Evolutionary conservation across 2,113 vertebrate species (phyloP), one percentile per base, ranked within the genome.

Genomic region (Cottus gobio): DNA sequence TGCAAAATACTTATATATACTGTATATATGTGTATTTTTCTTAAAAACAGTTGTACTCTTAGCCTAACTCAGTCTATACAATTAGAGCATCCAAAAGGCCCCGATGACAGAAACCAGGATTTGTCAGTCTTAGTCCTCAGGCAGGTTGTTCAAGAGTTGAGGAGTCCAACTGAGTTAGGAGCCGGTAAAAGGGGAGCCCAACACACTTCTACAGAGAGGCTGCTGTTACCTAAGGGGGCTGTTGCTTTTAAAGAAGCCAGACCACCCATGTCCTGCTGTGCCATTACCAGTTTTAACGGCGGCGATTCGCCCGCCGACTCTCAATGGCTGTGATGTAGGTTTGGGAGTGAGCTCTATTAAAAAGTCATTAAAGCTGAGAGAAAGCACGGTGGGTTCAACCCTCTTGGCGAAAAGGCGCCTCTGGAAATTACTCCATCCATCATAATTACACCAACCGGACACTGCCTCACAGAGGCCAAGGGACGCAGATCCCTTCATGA

Each of bases 391-490:
- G 83, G 85, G 88, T 89, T 87, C 87, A 88, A 91, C 79, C 89
- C 91, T 89, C 85, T 87, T 85, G 90, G 90, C 89, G 37, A 93
- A 93, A 92, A 92, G 90, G 88, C 85, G 85, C 91, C 89, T 84
- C 71, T 89, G 87, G 89, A 95, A 95, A 95, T 95, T 91, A 93
- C 92, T 88, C 92, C 89, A 95, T 95, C 95, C 91, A 92, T 95
- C 93, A 95, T 94, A 94, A 95, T 95, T 95, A 95, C 88, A 93
- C 88, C 87, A 87, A 89, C 90, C 36, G 92, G 92, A 85, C 89
- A 90, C 71, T 84, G 84, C 77, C 81, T 90, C 80, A 50, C 78
- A 58, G 73, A 86, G 91, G 87, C 85, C 91, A 91, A 75, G 87
- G 90, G 90, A 91, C 85, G 63, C 68, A 70, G 78, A 88, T 88